Conservation (phyloP, 2,888 invertebrate species). For the Apotomis betuletana region DNA sequence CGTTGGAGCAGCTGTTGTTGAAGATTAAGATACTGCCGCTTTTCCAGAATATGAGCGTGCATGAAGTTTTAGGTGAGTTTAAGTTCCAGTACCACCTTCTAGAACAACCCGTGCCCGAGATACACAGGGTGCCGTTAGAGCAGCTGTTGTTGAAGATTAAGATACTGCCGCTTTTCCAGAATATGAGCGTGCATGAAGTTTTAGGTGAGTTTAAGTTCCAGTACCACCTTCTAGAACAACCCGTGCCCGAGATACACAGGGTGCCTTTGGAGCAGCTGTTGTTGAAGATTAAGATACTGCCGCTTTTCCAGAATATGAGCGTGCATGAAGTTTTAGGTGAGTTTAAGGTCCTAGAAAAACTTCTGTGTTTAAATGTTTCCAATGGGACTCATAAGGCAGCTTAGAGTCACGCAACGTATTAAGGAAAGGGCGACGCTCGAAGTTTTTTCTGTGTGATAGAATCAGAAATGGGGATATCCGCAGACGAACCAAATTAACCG, state of each 20-base stretch:
- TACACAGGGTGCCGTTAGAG: conserved; percentile 94
- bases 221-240: conserved; percentile 87
- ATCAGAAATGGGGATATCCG: too few relatives aligned
- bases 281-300: conserved; percentile 88
- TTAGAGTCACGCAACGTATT: too few relatives aligned
- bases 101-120: conserved; percentile 93
- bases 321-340: conserved; percentile 82
- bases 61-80: conserved; percentile 79
- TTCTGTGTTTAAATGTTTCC: too few relatives aligned
- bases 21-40: conserved; percentile 88
- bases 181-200: conserved; percentile 79
- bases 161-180: conserved; percentile 83
- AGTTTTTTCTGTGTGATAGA: too few relatives aligned
- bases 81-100: conserved; percentile 82
- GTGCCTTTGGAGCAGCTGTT: conserved; percentile 93
- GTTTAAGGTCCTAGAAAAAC: too few relatives aligned
- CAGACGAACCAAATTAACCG: too few relatives aligned
- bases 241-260: conserved; percentile 94
- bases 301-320: conserved; percentile 74
- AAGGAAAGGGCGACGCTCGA: too few relatives aligned
- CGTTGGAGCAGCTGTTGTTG: conserved; percentile 91
- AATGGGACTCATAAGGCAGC: too few relatives aligned
- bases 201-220: conserved; percentile 82
- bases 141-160: conserved; percentile 90
- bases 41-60: conserved; percentile 75